phyloP scores from a whole-genome alignment of 35 echinoderm and acorn worm genomes.

The Apostichopus japonicus region DNA sequence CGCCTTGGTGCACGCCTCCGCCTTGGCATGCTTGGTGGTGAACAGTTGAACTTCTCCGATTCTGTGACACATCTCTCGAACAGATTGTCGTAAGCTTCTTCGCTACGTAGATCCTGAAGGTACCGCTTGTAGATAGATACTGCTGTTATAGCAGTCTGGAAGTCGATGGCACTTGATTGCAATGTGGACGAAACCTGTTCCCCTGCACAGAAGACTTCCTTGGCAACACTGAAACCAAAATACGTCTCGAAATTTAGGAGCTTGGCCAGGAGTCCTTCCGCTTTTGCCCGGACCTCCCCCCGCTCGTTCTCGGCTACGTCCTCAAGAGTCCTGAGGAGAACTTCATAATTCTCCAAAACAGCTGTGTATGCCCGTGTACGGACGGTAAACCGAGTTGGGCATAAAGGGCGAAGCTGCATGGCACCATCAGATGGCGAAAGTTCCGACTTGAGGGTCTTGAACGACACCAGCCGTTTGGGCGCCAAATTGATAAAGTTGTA shows the following conservation, averaged over 20 bases:
- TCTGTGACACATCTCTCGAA: slow-evolving; percentile 31
- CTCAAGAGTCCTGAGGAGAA: slow-evolving; percentile 15
- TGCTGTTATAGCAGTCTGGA: slow-evolving; percentile 39
- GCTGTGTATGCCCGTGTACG: slow-evolving; percentile 30
- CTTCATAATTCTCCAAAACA: slow-evolving; percentile 40
- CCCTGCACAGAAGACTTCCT: slow-evolving; percentile 41
- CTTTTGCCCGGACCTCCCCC: neutral
- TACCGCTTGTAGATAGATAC: slow-evolving; percentile 6
- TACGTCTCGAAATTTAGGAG: slow-evolving; percentile 27
- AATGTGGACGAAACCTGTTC: slow-evolving; percentile 44
- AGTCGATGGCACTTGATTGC: slow-evolving; percentile 21
- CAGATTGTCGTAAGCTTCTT: slow-evolving; percentile 28
- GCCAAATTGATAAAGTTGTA: slow-evolving; percentile 37
- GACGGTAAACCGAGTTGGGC: slow-evolving; percentile 19
- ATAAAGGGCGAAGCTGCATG: slow-evolving; percentile 28
- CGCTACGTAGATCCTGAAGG: slow-evolving; percentile 1
- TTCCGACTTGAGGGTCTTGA: slow-evolving; percentile 4
- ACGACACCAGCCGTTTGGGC: slow-evolving; percentile 27
- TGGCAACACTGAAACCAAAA: slow-evolving; percentile 30
- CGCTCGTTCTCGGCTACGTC: neutral
- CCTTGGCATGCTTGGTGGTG: slow-evolving; percentile 37
- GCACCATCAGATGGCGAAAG: slow-evolving; percentile 16
- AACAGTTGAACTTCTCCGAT: slow-evolving; percentile 21
- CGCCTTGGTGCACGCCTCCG: neutral
- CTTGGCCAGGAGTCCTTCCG: slow-evolving; percentile 34